phyloP scores from a whole-genome alignment of 35 echinoderm and acorn worm genomes.

The Patiria miniata region DNA sequence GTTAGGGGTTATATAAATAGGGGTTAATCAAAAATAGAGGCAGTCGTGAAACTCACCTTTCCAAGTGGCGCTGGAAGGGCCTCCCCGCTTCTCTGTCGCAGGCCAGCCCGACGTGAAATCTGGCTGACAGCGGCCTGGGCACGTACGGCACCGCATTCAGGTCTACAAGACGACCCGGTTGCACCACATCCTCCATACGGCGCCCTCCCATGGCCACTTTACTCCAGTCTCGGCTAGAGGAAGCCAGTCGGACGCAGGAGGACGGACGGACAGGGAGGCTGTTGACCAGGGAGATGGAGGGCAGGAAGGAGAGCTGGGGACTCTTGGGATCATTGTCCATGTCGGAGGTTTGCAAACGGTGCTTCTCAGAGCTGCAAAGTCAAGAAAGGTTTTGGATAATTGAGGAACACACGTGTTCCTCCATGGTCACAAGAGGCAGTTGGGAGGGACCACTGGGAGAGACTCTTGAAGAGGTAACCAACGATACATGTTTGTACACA shows the following conservation, averaged over 20 bases:
- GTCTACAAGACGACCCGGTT: conserved; percentile 62
- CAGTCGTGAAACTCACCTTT: conserved; percentile 47
- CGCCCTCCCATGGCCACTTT: conserved; percentile 67
- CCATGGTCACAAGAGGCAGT: no score
- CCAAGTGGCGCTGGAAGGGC: conserved; percentile 90
- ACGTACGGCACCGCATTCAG: conserved; percentile 47
- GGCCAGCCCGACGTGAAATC: conserved; percentile 76
- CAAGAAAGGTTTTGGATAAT: not conserved
- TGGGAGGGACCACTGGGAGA: no score
- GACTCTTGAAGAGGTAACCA: no score
- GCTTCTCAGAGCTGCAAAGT: conserved; percentile 50
- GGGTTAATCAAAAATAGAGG: no score
- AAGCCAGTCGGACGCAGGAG: conserved; percentile 86
- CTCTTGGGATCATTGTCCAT: conserved; percentile 56
- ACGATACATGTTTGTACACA: no score
- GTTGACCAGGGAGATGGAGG: conserved; percentile 93
- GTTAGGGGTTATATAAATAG: no score
- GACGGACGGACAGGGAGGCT: conserved; percentile 85
- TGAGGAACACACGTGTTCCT: no score
- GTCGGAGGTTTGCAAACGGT: conserved; percentile 41
- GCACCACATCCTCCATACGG: conserved; percentile 63
- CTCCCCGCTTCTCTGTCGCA: conserved; percentile 89
- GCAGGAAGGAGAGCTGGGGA: conserved; percentile 72
- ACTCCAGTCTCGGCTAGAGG: conserved; percentile 80
- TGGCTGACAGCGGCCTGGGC: conserved; percentile 70